Conservation (phyloP, 1,140 invertebrate species). For the Mesaphorura yosii region DNA sequence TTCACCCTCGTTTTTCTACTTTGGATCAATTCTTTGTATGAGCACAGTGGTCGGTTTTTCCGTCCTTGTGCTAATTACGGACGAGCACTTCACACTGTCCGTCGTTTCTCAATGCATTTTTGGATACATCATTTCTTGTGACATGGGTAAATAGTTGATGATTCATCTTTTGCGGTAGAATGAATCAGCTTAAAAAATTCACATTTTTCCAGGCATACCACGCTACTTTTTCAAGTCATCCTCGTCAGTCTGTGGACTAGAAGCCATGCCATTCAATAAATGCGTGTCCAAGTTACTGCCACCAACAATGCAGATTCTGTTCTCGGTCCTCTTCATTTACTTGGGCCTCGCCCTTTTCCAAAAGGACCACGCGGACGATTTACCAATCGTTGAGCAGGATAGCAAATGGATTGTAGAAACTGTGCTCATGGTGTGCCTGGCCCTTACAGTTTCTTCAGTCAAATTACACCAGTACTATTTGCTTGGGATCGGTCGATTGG, state of each 20-base stretch:
- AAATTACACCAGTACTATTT: too few species aligned
- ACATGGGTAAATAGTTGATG: conserved; percentile 18
- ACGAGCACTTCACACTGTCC: conserved; percentile 2
- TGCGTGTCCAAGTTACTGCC: not conserved
- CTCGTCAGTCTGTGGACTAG: not conserved
- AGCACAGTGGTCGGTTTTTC: conserved; percentile 1
- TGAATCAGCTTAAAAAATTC: not conserved
- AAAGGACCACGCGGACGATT: too few species aligned
- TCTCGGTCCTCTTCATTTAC: too few species aligned
- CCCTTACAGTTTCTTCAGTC: too few species aligned
- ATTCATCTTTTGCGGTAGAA: too few species aligned
- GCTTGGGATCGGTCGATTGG: too few species aligned
- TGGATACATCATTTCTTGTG: conserved; percentile 23
- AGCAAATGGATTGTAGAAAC: too few species aligned
- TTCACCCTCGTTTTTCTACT: conserved; percentile 17
- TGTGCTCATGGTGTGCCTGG: too few species aligned
- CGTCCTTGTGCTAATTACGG: conserved; percentile 14
- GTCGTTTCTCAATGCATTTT: conserved; percentile 17
- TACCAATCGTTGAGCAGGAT: too few species aligned
- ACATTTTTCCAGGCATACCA: not conserved
- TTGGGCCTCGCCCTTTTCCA: too few species aligned
- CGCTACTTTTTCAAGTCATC: not conserved
- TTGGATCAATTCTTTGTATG: conserved; percentile 19
- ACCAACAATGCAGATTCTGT: not conserved
- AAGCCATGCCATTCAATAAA: not conserved